Evolutionary conservation across 2,113 vertebrate species (phyloP), one percentile per base, ranked within the genome.

Genomic region (Struthio camelus): DNA sequence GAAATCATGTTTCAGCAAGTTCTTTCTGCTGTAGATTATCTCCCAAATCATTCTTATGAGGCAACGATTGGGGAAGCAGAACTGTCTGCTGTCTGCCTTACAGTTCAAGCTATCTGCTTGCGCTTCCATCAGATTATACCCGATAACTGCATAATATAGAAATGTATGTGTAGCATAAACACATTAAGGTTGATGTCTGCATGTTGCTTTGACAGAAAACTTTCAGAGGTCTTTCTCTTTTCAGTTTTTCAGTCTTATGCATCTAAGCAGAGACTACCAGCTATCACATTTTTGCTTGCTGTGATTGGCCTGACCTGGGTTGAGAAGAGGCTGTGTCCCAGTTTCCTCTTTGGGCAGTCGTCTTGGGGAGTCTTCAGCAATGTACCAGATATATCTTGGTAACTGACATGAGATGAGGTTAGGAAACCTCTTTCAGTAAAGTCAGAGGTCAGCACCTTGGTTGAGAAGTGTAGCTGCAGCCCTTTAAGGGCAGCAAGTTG

Each of bases 301-400:
- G 27, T 62, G 9, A 11, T 12, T 67, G 24, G 42, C 36, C 42
- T 34, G 65, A 9, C 66, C 32, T 53, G 80, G 22, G 15, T 22
- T 87, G 66, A n/a, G 36, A 76, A 72, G 82, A 53, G 51, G 36
- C 61, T 93, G 24, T 48, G 20, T 79, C 80, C 71, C 4, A 6
- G 25, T 80, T 92, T 95, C 69, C 15, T 71, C 86, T 86, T 80
- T 67, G 73, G 30, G 44, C 88, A 80, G 71, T 11, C 19, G 86
- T 42, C 23, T 50, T 44, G 20, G 44, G 58, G 48, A 53, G 66
- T 73, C 87, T 96, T 87, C 83, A 95, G 96, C 85, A 83, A 84
- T 4, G 42, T 22, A 7, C 53, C 71, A 62, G 32, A 44, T 32
- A 6, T 1, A 11, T 84, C 30, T 80, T 56, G 56, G 67, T 78